These are phyloP conservation scores for Semicossyphus pulcher DNA, from an alignment of 2,113 vertebrate species.

Conservation along the genomic window DNA sequence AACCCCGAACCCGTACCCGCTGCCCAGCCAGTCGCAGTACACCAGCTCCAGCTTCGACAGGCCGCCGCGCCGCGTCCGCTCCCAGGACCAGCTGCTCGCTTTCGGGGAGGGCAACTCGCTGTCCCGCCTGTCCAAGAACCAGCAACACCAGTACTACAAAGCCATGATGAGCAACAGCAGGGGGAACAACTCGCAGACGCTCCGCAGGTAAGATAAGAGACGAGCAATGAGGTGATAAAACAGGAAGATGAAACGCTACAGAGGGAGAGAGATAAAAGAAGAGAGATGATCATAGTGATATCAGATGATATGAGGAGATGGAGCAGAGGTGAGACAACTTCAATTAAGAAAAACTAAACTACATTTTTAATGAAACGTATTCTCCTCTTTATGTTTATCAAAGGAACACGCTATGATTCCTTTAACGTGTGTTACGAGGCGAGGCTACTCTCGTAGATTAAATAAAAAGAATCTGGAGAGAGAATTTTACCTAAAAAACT, in stretches of 20 bases:
- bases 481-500: too few species aligned
- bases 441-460: not conserved
- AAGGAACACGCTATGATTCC: not conserved
- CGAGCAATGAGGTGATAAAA: not conserved
- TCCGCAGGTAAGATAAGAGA: conserved; percentile 72
- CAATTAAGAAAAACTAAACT: not conserved
- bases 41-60: conserved; percentile 71
- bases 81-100: conserved; percentile 89
- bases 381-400: not conserved
- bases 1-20: conserved; percentile 86
- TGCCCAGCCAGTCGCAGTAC: conserved; percentile 75
- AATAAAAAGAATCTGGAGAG: too few species aligned
- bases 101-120: conserved; percentile 82
- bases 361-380: not conserved
- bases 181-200: conserved; percentile 74
- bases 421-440: not conserved
- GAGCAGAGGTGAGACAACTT: not conserved
- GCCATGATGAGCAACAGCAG: conserved; percentile 80
- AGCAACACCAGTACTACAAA: conserved; percentile 85
- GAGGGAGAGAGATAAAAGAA: not conserved
- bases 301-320: not conserved
- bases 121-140: conserved; percentile 83
- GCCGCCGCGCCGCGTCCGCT: conserved; percentile 85
- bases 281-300: not conserved
- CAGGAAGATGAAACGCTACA: not conserved